These are phyloP conservation scores for Mesitornis unicolor DNA, from an alignment of 2,113 vertebrate genomes.

Conservation along the genomic window DNA sequence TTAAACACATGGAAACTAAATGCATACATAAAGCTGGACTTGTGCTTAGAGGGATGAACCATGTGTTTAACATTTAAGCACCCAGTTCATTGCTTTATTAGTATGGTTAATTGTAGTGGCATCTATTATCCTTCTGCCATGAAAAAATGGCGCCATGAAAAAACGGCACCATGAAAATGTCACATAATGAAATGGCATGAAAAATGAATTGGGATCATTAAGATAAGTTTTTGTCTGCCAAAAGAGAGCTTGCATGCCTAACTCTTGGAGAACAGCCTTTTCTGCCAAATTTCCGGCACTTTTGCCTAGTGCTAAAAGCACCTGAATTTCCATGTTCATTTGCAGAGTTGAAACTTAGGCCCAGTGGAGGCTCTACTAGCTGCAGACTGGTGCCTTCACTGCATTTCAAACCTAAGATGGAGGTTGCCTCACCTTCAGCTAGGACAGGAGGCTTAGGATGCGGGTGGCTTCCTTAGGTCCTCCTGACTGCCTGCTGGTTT, in stretches of 20 bases:
- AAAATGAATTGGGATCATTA: background rate
- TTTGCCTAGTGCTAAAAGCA: background rate
- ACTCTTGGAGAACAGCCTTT: background rate
- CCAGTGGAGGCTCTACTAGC: background rate
- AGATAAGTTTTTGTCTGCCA: background rate
- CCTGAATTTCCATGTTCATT: background rate
- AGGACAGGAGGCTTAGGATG: background rate
- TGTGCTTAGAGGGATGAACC: background rate
- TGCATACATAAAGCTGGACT: background rate
- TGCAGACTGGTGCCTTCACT: background rate
- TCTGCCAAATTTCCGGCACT: background rate
- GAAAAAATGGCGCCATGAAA: background rate
- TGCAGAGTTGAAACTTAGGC: background rate
- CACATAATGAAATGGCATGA: background rate
- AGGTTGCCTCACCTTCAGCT: background rate
- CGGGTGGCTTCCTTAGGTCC: background rate
- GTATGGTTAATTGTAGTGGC: background rate
- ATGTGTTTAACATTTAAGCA: background rate
- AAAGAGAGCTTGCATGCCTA: background rate
- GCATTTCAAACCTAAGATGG: background rate
- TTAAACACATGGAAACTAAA: background rate
- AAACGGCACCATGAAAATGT: background rate
- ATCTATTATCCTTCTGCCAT: background rate
- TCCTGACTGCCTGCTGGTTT: background rate
- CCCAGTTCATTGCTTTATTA: background rate